A percentile compares a stretch with the other conserved stretches of the same genome.
Evolutionary conservation across 1,140 invertebrate genomes (phyloP).

Genomic region (Brachionus plicatilis): DNA sequence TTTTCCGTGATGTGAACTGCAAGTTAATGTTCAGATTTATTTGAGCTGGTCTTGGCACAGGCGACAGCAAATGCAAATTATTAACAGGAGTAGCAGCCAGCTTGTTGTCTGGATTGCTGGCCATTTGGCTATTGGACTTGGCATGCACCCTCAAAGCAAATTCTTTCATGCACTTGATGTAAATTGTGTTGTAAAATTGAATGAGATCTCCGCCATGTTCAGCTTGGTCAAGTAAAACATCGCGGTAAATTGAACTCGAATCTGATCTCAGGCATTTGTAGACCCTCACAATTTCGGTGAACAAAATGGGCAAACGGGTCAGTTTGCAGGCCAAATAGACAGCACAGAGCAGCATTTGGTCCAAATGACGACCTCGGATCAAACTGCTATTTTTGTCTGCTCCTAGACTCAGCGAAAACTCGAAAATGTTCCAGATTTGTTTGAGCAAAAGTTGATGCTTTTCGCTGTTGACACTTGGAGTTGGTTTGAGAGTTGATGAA

Average conservation of each 20-base stretch:
- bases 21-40: not conserved
- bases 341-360: constrained; percentile 12
- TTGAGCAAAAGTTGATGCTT: not conserved
- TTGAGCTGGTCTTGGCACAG: not conserved
- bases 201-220: not conserved
- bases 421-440: constrained; percentile 28
- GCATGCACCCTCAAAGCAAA: not conserved
- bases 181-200: constrained; percentile 7
- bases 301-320: not conserved
- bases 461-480: not conserved
- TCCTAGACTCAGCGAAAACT: not conserved
- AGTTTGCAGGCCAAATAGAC: constrained; percentile 22
- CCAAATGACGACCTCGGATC: not conserved
- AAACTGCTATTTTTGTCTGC: not conserved
- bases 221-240: not conserved
- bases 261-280: not conserved
- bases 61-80: not conserved
- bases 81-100: not conserved
- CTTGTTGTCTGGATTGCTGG: not conserved
- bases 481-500: not conserved
- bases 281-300: not conserved
- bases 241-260: not conserved
- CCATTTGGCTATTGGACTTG: not conserved
- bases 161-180: not conserved
- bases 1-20: not conserved